Percentiles rank a stretch among this genome's conserved stretches.
Evolutionary conservation across 2,113 vertebrate species (phyloP).

Genomic region (Stomatorhinus ivindoensis): DNA sequence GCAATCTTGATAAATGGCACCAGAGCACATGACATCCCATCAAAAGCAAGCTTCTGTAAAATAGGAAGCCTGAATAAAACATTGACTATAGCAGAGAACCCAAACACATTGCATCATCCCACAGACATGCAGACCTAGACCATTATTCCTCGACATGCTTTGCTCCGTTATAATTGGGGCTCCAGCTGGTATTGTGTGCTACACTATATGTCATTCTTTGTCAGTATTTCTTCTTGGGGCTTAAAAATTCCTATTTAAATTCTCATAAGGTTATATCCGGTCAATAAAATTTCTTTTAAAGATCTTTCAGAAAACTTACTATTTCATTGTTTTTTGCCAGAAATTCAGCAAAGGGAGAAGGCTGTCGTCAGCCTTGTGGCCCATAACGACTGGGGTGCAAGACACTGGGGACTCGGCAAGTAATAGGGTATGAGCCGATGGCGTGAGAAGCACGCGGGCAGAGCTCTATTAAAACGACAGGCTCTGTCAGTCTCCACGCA

Average conservation of each 20-base stretch:
- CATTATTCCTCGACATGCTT: neutral
- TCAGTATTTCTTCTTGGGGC: neutral
- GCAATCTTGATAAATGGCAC: neutral
- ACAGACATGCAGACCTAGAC: neutral
- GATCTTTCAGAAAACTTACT: neutral
- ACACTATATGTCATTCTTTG: neutral
- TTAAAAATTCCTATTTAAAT: neutral
- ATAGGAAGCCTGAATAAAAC: neutral
- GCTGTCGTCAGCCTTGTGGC: neutral
- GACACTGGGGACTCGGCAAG: neutral
- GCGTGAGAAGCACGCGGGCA: neutral
- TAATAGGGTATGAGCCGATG: neutral
- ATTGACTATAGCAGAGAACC: neutral
- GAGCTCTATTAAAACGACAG: conserved; percentile 9
- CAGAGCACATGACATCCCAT: neutral
- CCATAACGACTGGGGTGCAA: neutral
- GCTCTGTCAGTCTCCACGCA: neutral
- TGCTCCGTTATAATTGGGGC: neutral
- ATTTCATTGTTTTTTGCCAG: neutral
- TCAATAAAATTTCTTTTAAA: neutral
- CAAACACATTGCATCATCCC: conserved; percentile 9
- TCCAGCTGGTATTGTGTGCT: neutral
- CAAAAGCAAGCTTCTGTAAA: neutral
- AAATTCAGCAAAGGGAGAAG: neutral
- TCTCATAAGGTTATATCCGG: neutral